Conservation (phyloP, 64 coral and sea anemone genomes). For the Porites lutea region DNA sequence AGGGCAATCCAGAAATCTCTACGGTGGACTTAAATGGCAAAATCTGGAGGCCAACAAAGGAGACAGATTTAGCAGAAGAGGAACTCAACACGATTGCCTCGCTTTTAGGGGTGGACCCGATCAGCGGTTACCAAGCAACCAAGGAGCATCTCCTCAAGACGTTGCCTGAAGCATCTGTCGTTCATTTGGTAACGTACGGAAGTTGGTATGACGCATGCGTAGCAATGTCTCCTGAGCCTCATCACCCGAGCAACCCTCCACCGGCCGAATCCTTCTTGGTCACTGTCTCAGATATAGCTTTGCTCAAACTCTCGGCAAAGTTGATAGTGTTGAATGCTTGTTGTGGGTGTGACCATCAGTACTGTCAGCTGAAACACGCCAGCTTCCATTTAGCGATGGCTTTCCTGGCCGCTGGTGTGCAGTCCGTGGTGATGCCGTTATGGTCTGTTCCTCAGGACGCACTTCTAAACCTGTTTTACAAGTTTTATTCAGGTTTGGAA, state of each 20-base stretch:
- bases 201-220: slow-evolving; percentile 73
- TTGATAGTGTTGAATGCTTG: slow-evolving; percentile 77
- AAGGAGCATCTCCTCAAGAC: slow-evolving; percentile 68
- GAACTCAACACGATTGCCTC: slow-evolving; percentile 77
- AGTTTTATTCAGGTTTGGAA: slow-evolving; percentile 79
- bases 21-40: slow-evolving; percentile 63
- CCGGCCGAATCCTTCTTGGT: slow-evolving; percentile 74
- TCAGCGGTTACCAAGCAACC: slow-evolving; percentile 72
- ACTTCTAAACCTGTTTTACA: slow-evolving; percentile 66
- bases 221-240: slow-evolving; percentile 65
- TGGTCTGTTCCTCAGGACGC: slow-evolving; percentile 83
- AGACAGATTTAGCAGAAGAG: slow-evolving; percentile 74
- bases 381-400: slow-evolving; percentile 66
- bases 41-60: slow-evolving; percentile 62
- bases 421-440: slow-evolving; percentile 70
- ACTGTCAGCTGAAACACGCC: slow-evolving; percentile 60
- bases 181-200: slow-evolving; percentile 81
- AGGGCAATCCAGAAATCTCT: slow-evolving; percentile 80
- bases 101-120: slow-evolving; percentile 73
- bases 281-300: slow-evolving; percentile 55
- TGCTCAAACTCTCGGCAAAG: slow-evolving; percentile 64
- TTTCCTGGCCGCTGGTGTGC: slow-evolving; percentile 74
- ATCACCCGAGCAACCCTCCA: slow-evolving; percentile 15
- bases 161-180: slow-evolving; percentile 58
- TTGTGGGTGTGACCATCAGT: slow-evolving; percentile 74